Percentiles rank a stretch among this genome's conserved stretches.
Conservation (phyloP, 2,888 invertebrate species). For the Troglohyphantes excavatus region DNA sequence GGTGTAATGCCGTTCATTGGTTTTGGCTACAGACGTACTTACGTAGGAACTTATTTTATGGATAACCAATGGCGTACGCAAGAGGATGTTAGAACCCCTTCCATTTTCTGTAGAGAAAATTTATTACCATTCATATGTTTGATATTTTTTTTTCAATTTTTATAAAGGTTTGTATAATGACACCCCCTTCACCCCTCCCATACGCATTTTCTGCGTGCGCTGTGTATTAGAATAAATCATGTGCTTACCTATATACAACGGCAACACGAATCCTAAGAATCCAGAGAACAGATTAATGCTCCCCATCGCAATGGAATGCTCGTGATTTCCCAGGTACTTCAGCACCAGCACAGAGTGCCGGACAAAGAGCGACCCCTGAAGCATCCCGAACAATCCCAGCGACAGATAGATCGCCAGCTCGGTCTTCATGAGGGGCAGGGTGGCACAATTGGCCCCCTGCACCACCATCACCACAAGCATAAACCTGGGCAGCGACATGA, state of each 20-base stretch:
- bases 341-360: constrained; percentile 49
- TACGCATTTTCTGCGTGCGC: too few species aligned
- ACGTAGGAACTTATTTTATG: too few species aligned
- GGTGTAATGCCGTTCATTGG: too few species aligned
- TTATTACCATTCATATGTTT: too few species aligned
- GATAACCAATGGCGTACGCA: too few species aligned
- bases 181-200: too few species aligned
- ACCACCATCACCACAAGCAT: constrained; percentile 59
- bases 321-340: constrained; percentile 29
- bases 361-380: constrained; percentile 56
- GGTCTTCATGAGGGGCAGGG: constrained; percentile 28
- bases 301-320: constrained; percentile 69
- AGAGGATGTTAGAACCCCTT: too few species aligned
- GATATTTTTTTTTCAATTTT: too few species aligned
- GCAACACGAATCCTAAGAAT: constrained; percentile 53
- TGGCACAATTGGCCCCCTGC: constrained; percentile 35
- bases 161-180: too few species aligned
- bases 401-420: background rate
- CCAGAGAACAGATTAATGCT: constrained; percentile 67
- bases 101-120: too few species aligned
- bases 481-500: constrained; percentile 36
- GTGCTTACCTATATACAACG: constrained; percentile 62
- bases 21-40: too few species aligned
- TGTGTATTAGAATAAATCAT: too few species aligned
- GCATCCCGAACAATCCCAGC: constrained; percentile 37